A percentile compares a stretch with the other conserved stretches of the same genome.
Conservation (phyloP, 2,797 vertebrate genomes). For the Parambassis ranga region DNA sequence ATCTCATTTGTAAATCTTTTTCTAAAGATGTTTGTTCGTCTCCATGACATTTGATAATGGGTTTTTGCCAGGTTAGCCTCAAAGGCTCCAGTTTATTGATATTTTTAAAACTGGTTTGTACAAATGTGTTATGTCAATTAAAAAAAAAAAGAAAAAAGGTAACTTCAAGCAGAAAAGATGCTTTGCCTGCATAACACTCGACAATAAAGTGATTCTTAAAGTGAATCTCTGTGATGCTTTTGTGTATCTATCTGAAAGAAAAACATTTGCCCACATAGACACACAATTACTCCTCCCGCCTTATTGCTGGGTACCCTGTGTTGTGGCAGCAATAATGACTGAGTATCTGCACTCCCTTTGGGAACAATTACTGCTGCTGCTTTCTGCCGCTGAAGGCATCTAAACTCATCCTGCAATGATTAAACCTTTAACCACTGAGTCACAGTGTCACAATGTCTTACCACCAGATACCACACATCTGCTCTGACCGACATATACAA, state of each 20-base stretch:
- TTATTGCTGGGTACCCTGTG: constrained; percentile 11
- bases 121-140: constrained; percentile 93
- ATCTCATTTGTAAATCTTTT: constrained; percentile 99
- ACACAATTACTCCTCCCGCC: not conserved
- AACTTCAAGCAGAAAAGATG: constrained; percentile 81
- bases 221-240: constrained; percentile 58
- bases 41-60: constrained; percentile 94
- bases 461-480: not conserved
- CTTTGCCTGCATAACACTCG: constrained; percentile 97
- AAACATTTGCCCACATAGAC: not conserved
- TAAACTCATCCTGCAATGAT: not conserved
- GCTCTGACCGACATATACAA: too few species aligned
- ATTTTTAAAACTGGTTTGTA: constrained; percentile 99
- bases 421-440: not conserved
- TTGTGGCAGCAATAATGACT: constrained; percentile 7
- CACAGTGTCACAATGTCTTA: not conserved
- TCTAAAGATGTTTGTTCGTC: constrained; percentile 90
- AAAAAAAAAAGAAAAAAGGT: constrained; percentile 76
- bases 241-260: not conserved
- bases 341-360: not conserved
- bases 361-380: not conserved
- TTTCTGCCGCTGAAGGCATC: not conserved
- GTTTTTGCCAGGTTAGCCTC: constrained; percentile 94
- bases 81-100: constrained; percentile 93
- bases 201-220: constrained; percentile 91